Evolutionary conservation across 1,140 invertebrate species (phyloP).

Genomic region (Gyrodactylus salaris): DNA sequence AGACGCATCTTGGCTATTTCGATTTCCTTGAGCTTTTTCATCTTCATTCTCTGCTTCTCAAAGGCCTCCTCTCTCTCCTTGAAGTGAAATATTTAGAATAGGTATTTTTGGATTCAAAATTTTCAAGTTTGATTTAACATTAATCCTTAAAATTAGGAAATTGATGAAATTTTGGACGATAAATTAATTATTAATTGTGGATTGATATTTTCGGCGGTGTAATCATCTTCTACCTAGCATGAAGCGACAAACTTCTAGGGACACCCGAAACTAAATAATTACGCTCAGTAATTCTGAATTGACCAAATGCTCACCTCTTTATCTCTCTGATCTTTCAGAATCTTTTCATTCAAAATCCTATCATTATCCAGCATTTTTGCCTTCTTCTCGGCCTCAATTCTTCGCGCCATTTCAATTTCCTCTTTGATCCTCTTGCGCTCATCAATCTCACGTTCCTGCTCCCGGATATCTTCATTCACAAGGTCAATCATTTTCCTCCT

Average conservation of each 20-base stretch:
- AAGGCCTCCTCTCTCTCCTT: slow-evolving; percentile 18
- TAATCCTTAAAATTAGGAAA: too few relatives aligned
- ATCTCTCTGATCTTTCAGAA: slow-evolving; percentile 18
- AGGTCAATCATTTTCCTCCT: slow-evolving; percentile 18
- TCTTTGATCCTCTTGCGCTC: slow-evolving; percentile 15
- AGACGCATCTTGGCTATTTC: slow-evolving; percentile 17
- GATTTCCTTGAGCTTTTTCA: slow-evolving; percentile 20
- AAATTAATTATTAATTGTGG: too few relatives aligned
- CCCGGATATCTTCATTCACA: slow-evolving; percentile 16
- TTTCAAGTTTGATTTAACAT: too few relatives aligned
- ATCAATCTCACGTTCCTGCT: slow-evolving; percentile 14
- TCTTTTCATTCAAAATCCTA: slow-evolving; percentile 15
- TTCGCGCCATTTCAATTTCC: slow-evolving; percentile 18
- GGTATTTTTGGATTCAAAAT: too few relatives aligned
- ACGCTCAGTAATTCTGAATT: too few relatives aligned
- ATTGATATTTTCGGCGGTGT: too few relatives aligned
- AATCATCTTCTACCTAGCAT: too few relatives aligned
- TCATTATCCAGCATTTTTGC: slow-evolving; percentile 16
- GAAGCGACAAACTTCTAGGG: too few relatives aligned
- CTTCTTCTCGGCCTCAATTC: slow-evolving; percentile 15
- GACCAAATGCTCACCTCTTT: too few relatives aligned
- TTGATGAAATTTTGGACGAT: too few relatives aligned
- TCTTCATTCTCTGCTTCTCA: slow-evolving; percentile 17
- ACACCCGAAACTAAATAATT: too few relatives aligned
- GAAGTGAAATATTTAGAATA: too few relatives aligned